phyloP scores from a whole-genome alignment of 2,888 invertebrate species.

The Teleogryllus oceanicus region DNA sequence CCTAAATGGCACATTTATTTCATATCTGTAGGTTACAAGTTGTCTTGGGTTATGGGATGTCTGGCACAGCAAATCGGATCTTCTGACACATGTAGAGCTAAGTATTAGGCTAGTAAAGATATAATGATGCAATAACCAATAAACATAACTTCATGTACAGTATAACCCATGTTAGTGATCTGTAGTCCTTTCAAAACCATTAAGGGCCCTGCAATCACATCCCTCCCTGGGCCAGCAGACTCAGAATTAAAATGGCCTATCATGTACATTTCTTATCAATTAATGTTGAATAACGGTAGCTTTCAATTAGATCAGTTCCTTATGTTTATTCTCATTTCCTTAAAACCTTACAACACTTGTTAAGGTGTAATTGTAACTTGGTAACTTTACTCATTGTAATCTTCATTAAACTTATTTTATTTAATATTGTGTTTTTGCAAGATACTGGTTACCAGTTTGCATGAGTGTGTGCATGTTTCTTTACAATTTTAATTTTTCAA shows the following conservation, averaged over 20 bases:
- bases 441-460: not conserved
- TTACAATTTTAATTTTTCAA: not conserved
- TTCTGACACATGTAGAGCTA: constrained; percentile 36
- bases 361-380: not conserved
- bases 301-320: too few species aligned
- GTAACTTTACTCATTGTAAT: constrained; percentile 5
- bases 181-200: not conserved
- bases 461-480: constrained; percentile 6
- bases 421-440: not conserved
- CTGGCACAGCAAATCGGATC: constrained; percentile 36
- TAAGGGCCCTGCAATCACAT: not conserved
- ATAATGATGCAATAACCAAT: constrained; percentile 35
- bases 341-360: too few species aligned
- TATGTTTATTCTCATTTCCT: not conserved
- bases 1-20: constrained; percentile 64
- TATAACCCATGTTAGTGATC: constrained; percentile 32
- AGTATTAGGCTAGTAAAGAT: constrained; percentile 36
- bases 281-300: too few species aligned
- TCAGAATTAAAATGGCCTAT: constrained; percentile 22
- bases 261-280: constrained; percentile 20
- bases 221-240: constrained; percentile 6
- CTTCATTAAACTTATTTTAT: not conserved
- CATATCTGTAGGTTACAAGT: constrained; percentile 37
- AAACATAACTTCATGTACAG: constrained; percentile 31
- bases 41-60: constrained; percentile 35